Base-by-base conservation (phyloP, 2,797 vertebrate species). In the Ispidina picta region DNA sequence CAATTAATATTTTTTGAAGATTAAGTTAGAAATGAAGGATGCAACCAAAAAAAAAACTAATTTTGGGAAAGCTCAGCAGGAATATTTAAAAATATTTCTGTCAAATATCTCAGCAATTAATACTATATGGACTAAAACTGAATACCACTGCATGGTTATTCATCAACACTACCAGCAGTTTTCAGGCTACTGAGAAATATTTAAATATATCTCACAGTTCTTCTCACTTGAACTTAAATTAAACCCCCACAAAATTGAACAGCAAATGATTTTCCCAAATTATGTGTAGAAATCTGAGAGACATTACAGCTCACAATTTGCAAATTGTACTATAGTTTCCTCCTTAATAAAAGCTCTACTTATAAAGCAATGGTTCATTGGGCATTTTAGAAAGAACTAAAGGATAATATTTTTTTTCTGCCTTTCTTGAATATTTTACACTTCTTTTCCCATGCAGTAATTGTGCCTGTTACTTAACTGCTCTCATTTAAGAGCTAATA, bases 401-500 rank as follows among this genome's bases (percentile, higher is more conserved):
- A 81, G 41, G 31, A 90, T 90, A 54, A 91, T 26, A n/a, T 8
- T 46, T 76, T 66, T 72, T 83, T 83, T 48, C 33, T 75, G 75
- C 12, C 26, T 60, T 89, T 88, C 60, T 73, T 89, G 43, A 89
- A 88, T 89, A 89, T 89, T 84, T 92, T 62, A 89, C 91, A 88
- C 4, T 76, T 64, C 59, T 81, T 92, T 88, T 76, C 25, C 68
- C 37, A 79, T 26, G 60, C n/a, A 43, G 66, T 76, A 88, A 66
- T 70, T 84, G 41, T 51, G 49, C 43, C 85, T 93, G 60, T 68
- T 92, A 87, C 60, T 94, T 95, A 95, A 95, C 82, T 95, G 60
- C 44, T 78, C 64, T 86, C 91, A 93, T 88, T 94, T 92, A 90
- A 84, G 54, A 88, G 31, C 58, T 92, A 93, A 93, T 95, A 92